phyloP scores from a whole-genome alignment of 2,797 vertebrate genomes.

The Xiphorhynchus erythropygius region DNA sequence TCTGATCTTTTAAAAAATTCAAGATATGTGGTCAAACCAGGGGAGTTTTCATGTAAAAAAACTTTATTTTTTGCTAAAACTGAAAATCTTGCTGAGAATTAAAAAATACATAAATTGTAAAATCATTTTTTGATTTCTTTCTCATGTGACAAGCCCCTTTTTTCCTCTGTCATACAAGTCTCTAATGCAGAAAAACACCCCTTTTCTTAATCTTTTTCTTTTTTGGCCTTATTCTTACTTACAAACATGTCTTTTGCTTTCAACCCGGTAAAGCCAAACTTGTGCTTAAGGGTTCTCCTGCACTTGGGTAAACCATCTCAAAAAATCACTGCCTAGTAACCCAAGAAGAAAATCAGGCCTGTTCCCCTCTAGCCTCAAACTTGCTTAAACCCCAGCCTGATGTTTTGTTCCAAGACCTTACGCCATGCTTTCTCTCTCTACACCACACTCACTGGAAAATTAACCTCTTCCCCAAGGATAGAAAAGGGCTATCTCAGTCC shows the following conservation, averaged over 20 bases:
- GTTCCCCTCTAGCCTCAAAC: slow-evolving; percentile 41
- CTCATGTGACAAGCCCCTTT: neutral
- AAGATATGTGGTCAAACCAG: neutral
- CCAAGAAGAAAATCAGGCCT: neutral
- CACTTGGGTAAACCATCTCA: neutral
- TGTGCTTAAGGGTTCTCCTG: neutral
- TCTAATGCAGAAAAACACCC: neutral
- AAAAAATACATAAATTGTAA: neutral
- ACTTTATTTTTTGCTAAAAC: neutral
- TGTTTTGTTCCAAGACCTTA: slow-evolving; percentile 52
- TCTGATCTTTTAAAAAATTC: neutral
- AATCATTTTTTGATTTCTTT: neutral
- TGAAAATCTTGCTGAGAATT: neutral
- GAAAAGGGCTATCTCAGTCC: neutral
- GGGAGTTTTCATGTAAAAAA: neutral
- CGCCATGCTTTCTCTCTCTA: slow-evolving; percentile 23
- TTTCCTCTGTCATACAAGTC: neutral
- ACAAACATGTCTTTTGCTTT: neutral
- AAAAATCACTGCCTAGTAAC: neutral
- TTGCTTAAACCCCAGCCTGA: neutral
- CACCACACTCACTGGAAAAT: neutral
- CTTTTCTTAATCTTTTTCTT: neutral
- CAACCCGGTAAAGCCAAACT: neutral
- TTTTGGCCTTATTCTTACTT: neutral
- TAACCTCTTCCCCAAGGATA: slow-evolving; percentile 40